Evolutionary conservation across 2,113 vertebrate genomes (phyloP), one percentile per base, ranked within the genome.

Genomic region (Indri indri): DNA sequence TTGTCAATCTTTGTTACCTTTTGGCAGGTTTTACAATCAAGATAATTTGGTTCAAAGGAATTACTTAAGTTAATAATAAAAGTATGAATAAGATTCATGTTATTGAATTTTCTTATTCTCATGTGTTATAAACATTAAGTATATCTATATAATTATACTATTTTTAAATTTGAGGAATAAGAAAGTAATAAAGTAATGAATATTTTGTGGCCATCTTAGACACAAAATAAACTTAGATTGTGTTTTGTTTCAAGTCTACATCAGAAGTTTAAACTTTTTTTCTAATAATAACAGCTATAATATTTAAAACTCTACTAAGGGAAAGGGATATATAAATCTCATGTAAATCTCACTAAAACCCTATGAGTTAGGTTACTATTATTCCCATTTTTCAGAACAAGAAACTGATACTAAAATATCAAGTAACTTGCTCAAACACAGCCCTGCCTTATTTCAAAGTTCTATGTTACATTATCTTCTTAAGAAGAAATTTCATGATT

Each of bases 351-450:
- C 77, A 71, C 7, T 77, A 91, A 95, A 91, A 30, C 1, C 1
- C 5, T 71, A 13, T 59, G 37, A 83, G 8, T 27, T 45, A 63
- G 12, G n/a, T 93, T 93, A 66, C 30, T 82, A 42, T 34, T 90
- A 85, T 65, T 88, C 30, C 18, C 11, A 77, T 47, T 92, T 80
- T 94, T 88, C 42, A 96, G 79, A 82, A 94, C 50, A 79, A 68
- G 42, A 77, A 91, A 92, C 3, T 22, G 12, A 25, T 66, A 14
- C 8, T 0, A 6, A 61, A 77, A 54, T 93, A 92, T 65, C 11
- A 50, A 71, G 16, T 71, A 76, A 86, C 20, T 77, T 40, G 3
- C 70, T 23, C 17, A 71, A 88, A 80, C 7, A 76, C 7, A 84
- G 5, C 11, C 66, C 30, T 81, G 42, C 32, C 2, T 96, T 57